These are phyloP conservation scores for Parauchenoglanis punctatus DNA, from an alignment of 2,797 vertebrate genomes.

Conservation along the genomic window DNA sequence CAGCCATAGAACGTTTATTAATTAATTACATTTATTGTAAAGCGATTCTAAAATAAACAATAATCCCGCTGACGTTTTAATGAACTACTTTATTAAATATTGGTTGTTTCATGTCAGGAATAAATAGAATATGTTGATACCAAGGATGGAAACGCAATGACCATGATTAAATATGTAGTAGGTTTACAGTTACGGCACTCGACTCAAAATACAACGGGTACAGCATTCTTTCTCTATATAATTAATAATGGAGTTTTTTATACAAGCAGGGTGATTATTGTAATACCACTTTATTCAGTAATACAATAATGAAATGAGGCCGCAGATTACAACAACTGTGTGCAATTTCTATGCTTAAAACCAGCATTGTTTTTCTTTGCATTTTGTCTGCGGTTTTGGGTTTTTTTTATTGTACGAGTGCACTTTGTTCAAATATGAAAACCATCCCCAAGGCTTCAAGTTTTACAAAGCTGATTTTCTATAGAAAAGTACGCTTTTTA, in stretches of 20 bases:
- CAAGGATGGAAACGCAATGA: not conserved
- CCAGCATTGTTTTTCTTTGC: not conserved
- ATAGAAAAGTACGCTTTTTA: not conserved
- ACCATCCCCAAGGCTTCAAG: no score
- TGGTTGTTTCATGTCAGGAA: not conserved
- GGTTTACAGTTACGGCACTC: conserved; percentile 18
- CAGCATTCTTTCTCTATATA: not conserved
- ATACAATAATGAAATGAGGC: not conserved
- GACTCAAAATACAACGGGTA: not conserved
- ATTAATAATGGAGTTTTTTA: not conserved
- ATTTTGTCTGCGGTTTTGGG: not conserved
- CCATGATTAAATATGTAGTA: conserved; percentile 16
- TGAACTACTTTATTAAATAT: not conserved
- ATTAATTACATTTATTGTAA: conserved; percentile 74
- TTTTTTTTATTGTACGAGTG: not conserved
- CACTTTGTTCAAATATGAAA: not conserved
- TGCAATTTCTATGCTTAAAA: not conserved
- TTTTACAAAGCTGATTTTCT: not conserved
- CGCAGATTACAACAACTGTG: not conserved
- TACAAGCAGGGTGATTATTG: not conserved
- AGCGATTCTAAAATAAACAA: conserved; percentile 33
- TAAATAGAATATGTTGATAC: not conserved
- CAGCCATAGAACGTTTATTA: conserved; percentile 71
- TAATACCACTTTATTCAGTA: not conserved
- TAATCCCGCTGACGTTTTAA: conserved; percentile 7